Base-by-base conservation (phyloP, 2,113 vertebrate species). In the Bubo scandiacus region DNA sequence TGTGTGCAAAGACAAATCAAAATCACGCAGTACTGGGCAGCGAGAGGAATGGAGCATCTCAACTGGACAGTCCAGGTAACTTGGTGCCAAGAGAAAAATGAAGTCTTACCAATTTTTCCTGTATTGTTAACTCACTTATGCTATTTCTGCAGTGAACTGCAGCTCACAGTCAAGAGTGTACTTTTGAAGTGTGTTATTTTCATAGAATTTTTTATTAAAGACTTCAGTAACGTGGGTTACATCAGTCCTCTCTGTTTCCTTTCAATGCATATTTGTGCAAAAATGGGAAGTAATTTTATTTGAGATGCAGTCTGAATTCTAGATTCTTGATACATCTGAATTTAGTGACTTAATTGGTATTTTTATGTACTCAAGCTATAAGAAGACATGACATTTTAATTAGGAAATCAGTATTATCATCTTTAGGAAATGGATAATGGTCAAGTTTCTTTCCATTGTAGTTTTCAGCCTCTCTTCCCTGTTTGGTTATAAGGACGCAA, bases 1-100 rank as follows among this genome's bases (percentile, higher is more conserved):
- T 96, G 99, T 99, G 98, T 99, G 99, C 96, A 99, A 99, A 95
- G 99, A 99, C 97, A 99, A 99, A 95, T 99, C 99, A 38, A 99
- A 99, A 91, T 98, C 99, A 55, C 98, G 99, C 97, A 98, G 98
- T 96, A 98, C 99, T 98, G 98, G 98, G 93, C 99, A 99, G 97
- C 98, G 99, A 98, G 99, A 99, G 97, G 99, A 99, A 98, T 99
- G 99, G 99, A 99, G 98, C 84, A 98, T 99, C 95, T 97, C 99
- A 97, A 93, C 99, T 96, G 98, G 99, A 97, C 99, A 99, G 98
- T 98, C 99, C 98, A 99, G 99, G 99, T 99, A 96, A 98, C 86
- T 66, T 92, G 63, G 18, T 65, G 15, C 32, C 54, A 65, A 66
- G 40, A 90, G 59, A 32, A 67, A 54, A 83, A 58, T 8, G 5